Conservation (phyloP, 2,797 vertebrate species). For the Pelobates cultripes region DNA sequence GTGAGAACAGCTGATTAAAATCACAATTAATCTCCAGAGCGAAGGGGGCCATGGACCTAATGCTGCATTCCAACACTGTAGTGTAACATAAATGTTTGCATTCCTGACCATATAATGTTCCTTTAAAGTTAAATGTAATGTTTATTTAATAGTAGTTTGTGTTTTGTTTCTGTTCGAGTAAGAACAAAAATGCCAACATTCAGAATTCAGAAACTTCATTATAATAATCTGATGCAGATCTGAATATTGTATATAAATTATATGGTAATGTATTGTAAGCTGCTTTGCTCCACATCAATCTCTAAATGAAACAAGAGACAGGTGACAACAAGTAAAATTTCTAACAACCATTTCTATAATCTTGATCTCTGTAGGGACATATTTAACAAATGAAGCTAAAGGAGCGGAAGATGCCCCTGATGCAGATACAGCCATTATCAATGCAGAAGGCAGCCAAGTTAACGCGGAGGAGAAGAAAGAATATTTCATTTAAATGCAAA, state of each 20-base stretch:
- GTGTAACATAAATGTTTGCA: too few species aligned
- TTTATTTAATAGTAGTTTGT: background rate
- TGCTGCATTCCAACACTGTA: too few species aligned
- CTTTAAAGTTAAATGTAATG: too few species aligned
- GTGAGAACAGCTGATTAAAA: too few species aligned
- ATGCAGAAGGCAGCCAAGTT: conserved; percentile 97
- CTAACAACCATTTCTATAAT: conserved; percentile 60
- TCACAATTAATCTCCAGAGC: too few species aligned
- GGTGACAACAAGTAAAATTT: conserved; percentile 48
- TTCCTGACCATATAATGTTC: too few species aligned
- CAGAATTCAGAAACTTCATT: conserved; percentile 28
- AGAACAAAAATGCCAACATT: conserved; percentile 24
- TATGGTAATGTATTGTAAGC: conserved; percentile 27
- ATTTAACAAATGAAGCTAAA: conserved; percentile 99
- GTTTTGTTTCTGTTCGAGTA: background rate
- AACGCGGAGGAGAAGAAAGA: conserved; percentile 99
- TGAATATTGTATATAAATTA: conserved; percentile 28
- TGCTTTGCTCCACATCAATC: conserved; percentile 38
- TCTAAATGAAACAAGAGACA: conserved; percentile 34
- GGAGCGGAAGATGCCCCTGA: conserved; percentile 98
- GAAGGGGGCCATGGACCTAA: too few species aligned
- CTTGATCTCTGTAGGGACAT: conserved; percentile 83
- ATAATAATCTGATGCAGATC: conserved; percentile 45
- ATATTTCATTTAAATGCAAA: conserved; percentile 97
- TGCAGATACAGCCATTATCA: conserved; percentile 99